Evolutionary conservation across 2,113 vertebrate species (phyloP).

Genomic region (Heterotilapia buettikoferi): DNA sequence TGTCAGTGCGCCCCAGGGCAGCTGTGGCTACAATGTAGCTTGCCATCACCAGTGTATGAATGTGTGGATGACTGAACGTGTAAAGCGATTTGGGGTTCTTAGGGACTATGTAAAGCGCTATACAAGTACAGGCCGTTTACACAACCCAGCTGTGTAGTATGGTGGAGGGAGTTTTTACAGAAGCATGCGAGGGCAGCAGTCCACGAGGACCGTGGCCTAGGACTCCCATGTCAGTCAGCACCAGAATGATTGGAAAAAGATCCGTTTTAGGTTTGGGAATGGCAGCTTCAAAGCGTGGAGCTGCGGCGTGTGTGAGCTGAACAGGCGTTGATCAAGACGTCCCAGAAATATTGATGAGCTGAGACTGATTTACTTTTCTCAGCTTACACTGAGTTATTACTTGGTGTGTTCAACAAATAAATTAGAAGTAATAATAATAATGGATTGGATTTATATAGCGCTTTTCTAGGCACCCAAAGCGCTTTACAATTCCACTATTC

Average conservation of each 20-base stretch:
- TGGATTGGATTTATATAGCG: no score
- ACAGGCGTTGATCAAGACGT: background rate
- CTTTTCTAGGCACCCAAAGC: background rate
- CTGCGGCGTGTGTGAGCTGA: background rate
- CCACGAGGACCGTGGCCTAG: background rate
- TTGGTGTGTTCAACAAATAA: background rate
- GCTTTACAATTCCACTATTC: rapidly evolving
- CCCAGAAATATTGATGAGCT: background rate
- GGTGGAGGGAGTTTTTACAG: background rate
- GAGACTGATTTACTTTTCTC: background rate
- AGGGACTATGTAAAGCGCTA: rapidly evolving
- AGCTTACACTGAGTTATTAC: background rate
- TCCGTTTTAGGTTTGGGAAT: background rate
- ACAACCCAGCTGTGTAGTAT: background rate
- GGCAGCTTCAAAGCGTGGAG: background rate
- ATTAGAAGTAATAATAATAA: background rate
- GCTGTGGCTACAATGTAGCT: background rate
- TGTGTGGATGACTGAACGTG: rapidly evolving
- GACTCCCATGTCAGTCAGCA: background rate
- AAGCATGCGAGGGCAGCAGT: background rate
- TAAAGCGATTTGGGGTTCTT: rapidly evolving
- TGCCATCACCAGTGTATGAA: background rate
- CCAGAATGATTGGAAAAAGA: background rate
- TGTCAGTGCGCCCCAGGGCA: background rate
- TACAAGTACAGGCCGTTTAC: rapidly evolving